phyloP scores from a whole-genome alignment of 2,888 invertebrate species.

The Cylloceria caligata region DNA sequence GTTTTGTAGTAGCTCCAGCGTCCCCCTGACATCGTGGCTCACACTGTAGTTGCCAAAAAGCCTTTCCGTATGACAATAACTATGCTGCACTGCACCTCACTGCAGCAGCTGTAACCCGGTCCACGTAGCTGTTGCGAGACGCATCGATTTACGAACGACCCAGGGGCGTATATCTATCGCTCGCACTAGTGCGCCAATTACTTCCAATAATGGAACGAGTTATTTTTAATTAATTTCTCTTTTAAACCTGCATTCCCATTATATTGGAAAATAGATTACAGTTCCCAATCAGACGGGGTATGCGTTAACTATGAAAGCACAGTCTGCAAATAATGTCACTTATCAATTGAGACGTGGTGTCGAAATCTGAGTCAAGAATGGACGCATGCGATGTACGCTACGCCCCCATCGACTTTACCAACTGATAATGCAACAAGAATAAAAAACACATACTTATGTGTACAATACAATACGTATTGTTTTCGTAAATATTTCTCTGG shows the following conservation, averaged over 20 bases:
- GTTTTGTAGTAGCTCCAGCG: background rate
- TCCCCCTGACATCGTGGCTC: background rate
- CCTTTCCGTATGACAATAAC: background rate
- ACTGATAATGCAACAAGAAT: no score
- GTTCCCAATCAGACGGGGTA: background rate
- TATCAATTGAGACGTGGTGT: no score
- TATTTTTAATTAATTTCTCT: background rate
- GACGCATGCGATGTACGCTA: no score
- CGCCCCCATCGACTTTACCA: no score
- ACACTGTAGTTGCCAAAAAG: slow-evolving; percentile 13
- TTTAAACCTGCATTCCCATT: background rate
- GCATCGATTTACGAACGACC: slow-evolving; percentile 1
- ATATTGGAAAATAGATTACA: background rate
- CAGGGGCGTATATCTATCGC: background rate
- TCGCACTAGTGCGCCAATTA: background rate
- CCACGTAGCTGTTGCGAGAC: slow-evolving; percentile 4
- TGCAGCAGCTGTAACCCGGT: slow-evolving; percentile 8
- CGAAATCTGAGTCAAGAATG: no score
- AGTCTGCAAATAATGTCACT: background rate
- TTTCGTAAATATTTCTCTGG: no score
- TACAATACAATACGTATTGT: no score
- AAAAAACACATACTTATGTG: no score
- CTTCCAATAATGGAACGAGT: slow-evolving; percentile 2
- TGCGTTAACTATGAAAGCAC: background rate
- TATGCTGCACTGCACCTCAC: background rate